Base-by-base conservation (phyloP, 2,888 invertebrate genomes). In the Thumatha senex region DNA sequence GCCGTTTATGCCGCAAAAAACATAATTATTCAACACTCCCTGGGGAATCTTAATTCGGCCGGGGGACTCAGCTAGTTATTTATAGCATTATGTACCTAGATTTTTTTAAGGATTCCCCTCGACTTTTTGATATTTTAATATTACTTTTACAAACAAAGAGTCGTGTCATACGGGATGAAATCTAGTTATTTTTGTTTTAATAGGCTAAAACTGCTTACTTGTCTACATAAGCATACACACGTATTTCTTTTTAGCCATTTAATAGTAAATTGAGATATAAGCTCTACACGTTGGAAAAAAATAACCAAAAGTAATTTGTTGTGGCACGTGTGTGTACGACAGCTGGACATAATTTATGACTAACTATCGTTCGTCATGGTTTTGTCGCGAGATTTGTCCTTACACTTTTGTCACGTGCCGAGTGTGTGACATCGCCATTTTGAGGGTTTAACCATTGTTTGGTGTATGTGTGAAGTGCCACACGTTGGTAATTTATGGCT, bases 401-500 rank as follows among this genome's bases (percentile, higher is more conserved):
- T 63, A 61, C 61, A 52, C 61, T 56, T 55, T 35, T 12, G 67
- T 44, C 67, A 54, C 67, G 65, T 66, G 65, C 38, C 63, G 51
- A 10, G 41, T 48, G 52, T 51, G 50, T 47, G 46, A 51, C 24
- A 52, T 39, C 15, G 52, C 41, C 34, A 42, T 56, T 63, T 65
- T 49, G 49, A 51, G 56, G 58, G 58, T 48, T 53, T 31, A 13
- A 45, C 46, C 29, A 54, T 63, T 66, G 56, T 66, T 65, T 54
- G 50, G 35, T 31, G 30, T 41, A 43, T 24, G 46, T 13, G 45
- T 44, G 46, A 51, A 60, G 50, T 51, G 49, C 43, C 40, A 38
- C 30, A 29, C 36, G 51, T 55, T 50, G 24, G 41, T 58, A 46
- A 63, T 63, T 63, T 61, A 63, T 54, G 34, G 30, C n/a, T 33